Evolutionary conservation across 2,797 vertebrate species (phyloP), one percentile per base, ranked within the genome.

Genomic region (Arctocebus calabarensis): DNA sequence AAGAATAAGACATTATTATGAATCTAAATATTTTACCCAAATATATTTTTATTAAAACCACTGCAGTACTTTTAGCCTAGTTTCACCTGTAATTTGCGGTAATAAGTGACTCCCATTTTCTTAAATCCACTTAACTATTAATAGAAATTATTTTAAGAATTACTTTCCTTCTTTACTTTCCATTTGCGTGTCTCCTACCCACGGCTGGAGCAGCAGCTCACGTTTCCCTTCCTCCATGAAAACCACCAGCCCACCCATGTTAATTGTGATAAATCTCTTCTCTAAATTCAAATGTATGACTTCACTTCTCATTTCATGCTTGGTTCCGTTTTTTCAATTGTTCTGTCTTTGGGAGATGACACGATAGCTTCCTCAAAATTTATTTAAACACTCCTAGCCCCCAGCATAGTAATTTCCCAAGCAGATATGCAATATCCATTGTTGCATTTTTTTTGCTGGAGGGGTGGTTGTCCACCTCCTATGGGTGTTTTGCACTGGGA

Each of bases 301-400:
- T 16, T 59, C 5, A 4, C 25, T 12, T 68, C 29, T 73, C 27
- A 79, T 16, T 40, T 48, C 5, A 3, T 25, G 22, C 23, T 19
- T 40, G 14, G 23, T 2, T 48, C 27, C 0, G 2, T 8, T 40
- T 29, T 17, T 22, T 32, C 2, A 7, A 32, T 0, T 13, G 1
- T 22, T 5, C 19, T 10, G 5, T 66, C 13, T 34, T 27, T 37
- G 55, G 13, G 10, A n/a, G 20, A 32, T 5, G 2, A 45, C n/a
- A 5, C 7, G 5, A 22, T 8, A 14, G 5, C 16, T 27, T 19
- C 13, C 73, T 66, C 0, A 5, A 14, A 77, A 11, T 32, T 12
- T 40, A 37, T 61, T 59, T 32, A 66, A 61, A 12, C 4, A 3
- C 12, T 57, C 62, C 11, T 0, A n/a, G 17, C 3, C 27, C 22